phyloP scores from a whole-genome alignment of 2,113 vertebrate genomes.

The Actenoides hombroni region DNA sequence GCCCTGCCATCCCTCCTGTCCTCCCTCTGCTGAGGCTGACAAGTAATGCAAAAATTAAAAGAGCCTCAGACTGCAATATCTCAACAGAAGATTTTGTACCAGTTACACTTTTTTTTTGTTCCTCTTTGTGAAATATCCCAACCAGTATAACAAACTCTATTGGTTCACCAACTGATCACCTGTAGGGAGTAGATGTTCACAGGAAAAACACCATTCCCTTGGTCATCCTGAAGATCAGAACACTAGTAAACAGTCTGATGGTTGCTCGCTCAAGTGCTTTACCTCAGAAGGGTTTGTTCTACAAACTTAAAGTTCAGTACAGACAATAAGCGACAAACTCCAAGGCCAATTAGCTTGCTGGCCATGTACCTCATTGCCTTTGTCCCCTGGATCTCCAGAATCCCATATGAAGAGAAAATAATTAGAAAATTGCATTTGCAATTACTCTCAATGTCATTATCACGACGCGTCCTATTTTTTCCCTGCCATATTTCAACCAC shows the following conservation, averaged over 20 bases:
- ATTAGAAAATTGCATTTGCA: background rate
- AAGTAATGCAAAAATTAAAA: background rate
- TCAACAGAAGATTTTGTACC: background rate
- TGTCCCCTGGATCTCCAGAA: background rate
- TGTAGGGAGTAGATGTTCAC: background rate
- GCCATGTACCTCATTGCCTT: background rate
- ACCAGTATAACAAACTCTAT: background rate
- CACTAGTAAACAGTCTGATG: background rate
- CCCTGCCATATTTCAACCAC: slow-evolving; percentile 35
- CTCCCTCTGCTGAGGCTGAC: background rate
- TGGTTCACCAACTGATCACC: background rate
- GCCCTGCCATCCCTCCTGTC: background rate
- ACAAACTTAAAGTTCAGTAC: background rate
- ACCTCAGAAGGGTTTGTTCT: background rate
- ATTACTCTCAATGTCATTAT: background rate
- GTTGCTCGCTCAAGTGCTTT: background rate
- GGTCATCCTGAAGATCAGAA: background rate
- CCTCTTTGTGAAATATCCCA: background rate
- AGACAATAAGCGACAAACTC: background rate
- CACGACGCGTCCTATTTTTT: background rate
- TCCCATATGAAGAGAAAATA: background rate
- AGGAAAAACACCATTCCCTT: background rate
- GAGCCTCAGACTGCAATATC: background rate
- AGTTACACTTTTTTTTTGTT: background rate
- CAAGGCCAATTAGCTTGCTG: background rate